Evolutionary conservation across 2,797 vertebrate species (phyloP).

Genomic region (Ctenopoma multispine): DNA sequence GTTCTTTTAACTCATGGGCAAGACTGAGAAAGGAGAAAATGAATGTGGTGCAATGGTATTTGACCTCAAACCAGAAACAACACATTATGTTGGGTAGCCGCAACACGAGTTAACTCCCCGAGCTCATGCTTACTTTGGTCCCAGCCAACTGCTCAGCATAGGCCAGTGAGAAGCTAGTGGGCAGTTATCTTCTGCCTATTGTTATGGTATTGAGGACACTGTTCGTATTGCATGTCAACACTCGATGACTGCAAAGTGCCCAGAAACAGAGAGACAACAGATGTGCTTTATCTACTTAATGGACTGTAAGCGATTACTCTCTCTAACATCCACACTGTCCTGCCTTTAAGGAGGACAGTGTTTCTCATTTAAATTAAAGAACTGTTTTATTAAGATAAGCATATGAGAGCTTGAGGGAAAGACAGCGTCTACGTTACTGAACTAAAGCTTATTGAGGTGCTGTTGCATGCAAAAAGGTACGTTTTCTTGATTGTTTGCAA

Average conservation of each 20-base stretch:
- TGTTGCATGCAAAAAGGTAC: slow-evolving; percentile 20
- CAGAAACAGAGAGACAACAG: slow-evolving; percentile 16
- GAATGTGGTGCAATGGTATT: slow-evolving; percentile 47
- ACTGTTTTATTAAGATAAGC: slow-evolving; percentile 39
- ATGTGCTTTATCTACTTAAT: slow-evolving; percentile 42
- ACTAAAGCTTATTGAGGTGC: slow-evolving; percentile 43
- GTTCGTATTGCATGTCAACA: slow-evolving; percentile 14
- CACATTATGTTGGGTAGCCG: slow-evolving; percentile 20
- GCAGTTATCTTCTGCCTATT: not conserved
- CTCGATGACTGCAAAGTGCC: slow-evolving; percentile 10
- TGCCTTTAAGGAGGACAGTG: slow-evolving; percentile 34
- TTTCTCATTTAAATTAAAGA: slow-evolving; percentile 36
- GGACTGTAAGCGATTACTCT: slow-evolving; percentile 38
- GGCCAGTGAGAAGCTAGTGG: slow-evolving; percentile 21
- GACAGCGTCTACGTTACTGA: slow-evolving; percentile 32
- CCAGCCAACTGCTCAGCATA: not conserved
- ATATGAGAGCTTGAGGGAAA: slow-evolving; percentile 6
- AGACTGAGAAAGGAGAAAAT: slow-evolving; percentile 28
- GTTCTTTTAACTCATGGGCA: slow-evolving; percentile 29
- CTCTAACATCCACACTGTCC: slow-evolving; percentile 34
- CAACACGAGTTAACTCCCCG: slow-evolving; percentile 17
- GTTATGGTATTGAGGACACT: not conserved
- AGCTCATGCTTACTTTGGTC: slow-evolving; percentile 15
- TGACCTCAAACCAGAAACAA: slow-evolving; percentile 51
- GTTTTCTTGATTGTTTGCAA: not conserved